Evolutionary conservation across 2,888 invertebrate species (phyloP), one percentile per base, ranked within the genome.

Genomic region (Campaea margaritaria): DNA sequence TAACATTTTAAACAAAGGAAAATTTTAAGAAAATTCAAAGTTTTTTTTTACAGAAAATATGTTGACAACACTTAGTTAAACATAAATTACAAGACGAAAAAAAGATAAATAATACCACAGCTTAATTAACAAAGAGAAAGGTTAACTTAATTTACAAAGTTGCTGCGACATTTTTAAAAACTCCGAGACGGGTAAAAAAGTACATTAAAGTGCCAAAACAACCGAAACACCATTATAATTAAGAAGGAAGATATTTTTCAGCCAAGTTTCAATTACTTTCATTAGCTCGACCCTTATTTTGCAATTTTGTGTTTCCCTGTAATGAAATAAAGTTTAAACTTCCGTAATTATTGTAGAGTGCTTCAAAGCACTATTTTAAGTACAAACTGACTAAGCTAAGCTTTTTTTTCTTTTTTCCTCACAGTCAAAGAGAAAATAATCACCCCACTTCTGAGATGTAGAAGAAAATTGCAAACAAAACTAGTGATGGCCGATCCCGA

Each of bases 231-330:
- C 42, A 39, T 39, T 14, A 39, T 42, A 42, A 31, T 31, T 11
- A 36, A 36, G 12, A 12, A 12, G 12, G 11, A 34, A 36, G 36
- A 36, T 36, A 36, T 36, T 31, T 45, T 31, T 14, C 45, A n/a
- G n/a, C 7, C 2, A 45, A 45, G 45, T 45, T 45, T 34, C 31
- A 45, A 45, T 45, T 45, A 45, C 31, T 45, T 27, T 14, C 10
- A 45, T 45, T 45, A 31, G 31, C 45, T 10, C 28, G 13, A 31
- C 5, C 8, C 42, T 42, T 9, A 42, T 15, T 16, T 14, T 42
- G 2, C 16, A 16, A 42, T 42, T 42, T 42, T 14, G 11, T 16
- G 16, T 16, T 42, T 42, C 16, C 11, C 13, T 42, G 16, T 1
- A 15, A 4, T 0, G 16, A 14, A 15, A 16, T 16, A 16, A 42